Evolutionary conservation across 2,888 invertebrate genomes (phyloP).

Genomic region (Nephrocerus scutellatus): DNA sequence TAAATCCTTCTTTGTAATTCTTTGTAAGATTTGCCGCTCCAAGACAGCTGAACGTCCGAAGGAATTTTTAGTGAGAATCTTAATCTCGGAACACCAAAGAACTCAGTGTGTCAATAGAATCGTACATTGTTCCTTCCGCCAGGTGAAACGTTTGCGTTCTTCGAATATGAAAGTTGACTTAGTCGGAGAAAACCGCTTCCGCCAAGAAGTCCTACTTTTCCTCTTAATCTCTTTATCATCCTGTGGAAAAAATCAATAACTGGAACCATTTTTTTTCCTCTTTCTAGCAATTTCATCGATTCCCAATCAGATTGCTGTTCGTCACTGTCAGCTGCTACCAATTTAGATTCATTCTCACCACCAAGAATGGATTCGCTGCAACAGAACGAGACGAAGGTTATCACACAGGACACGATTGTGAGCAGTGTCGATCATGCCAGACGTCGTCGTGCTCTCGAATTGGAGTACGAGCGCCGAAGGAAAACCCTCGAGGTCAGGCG

Average conservation of each 20-base stretch:
- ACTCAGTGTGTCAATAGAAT: no score
- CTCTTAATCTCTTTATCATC: no score
- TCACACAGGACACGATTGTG: conserved; percentile 42
- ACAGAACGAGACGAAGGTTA: conserved; percentile 39
- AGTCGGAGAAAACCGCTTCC: no score
- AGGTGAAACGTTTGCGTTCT: no score
- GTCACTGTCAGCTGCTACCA: conserved; percentile 61
- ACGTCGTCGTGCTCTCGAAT: conserved; percentile 44
- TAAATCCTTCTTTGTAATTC: no score
- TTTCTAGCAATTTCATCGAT: conserved; percentile 63
- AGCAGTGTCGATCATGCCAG: conserved; percentile 46
- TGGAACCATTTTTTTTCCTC: not conserved
- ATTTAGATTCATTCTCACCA: conserved; percentile 48
- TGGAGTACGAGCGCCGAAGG: conserved; percentile 45
- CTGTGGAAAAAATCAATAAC: no score
- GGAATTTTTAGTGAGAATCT: no score
- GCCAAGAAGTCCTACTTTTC: no score
- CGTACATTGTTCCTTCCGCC: no score
- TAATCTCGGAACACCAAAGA: no score
- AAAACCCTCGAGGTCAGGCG: conserved; percentile 43
- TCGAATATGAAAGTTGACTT: not conserved
- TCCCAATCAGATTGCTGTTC: conserved; percentile 86
- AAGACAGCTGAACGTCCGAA: no score
- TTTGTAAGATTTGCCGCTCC: no score
- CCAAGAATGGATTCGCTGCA: conserved; percentile 48